Conservation (phyloP, 2,113 vertebrate genomes). For the Lynx canadensis region DNA sequence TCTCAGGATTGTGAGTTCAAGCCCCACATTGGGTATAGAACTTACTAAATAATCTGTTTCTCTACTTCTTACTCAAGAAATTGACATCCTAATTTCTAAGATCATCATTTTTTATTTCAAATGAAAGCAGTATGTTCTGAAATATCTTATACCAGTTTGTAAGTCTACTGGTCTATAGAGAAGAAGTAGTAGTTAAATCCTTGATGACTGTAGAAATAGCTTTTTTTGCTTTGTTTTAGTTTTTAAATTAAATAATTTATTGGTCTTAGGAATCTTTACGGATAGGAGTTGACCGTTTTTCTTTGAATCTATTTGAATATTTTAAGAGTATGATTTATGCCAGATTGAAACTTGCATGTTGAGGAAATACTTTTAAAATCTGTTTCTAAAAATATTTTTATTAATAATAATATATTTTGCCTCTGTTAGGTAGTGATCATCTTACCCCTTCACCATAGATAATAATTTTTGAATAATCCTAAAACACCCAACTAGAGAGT, state of each 20-base stretch:
- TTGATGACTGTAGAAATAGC: background rate
- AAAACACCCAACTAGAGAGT: constrained; percentile 59
- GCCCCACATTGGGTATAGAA: background rate
- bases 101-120: constrained; percentile 36
- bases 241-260: background rate
- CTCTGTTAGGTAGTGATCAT: constrained; percentile 14
- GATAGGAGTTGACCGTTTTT: constrained; percentile 34
- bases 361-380: constrained; percentile 32
- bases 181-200: constrained; percentile 28
- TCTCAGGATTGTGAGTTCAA: background rate
- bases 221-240: background rate
- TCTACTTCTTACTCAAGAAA: constrained; percentile 40
- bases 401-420: constrained; percentile 51
- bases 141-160: background rate
- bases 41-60: constrained; percentile 3
- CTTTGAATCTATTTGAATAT: constrained; percentile 30
- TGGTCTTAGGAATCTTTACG: constrained; percentile 3
- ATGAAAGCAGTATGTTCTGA: constrained; percentile 24
- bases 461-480: constrained; percentile 57
- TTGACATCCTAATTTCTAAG: constrained; percentile 2
- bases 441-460: constrained; percentile 25
- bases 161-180: background rate
- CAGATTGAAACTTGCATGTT: constrained; percentile 42
- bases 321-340: constrained; percentile 45
- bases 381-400: constrained; percentile 68